Evolutionary conservation across 2,888 invertebrate genomes (phyloP).

Genomic region (Torymus texanus): DNA sequence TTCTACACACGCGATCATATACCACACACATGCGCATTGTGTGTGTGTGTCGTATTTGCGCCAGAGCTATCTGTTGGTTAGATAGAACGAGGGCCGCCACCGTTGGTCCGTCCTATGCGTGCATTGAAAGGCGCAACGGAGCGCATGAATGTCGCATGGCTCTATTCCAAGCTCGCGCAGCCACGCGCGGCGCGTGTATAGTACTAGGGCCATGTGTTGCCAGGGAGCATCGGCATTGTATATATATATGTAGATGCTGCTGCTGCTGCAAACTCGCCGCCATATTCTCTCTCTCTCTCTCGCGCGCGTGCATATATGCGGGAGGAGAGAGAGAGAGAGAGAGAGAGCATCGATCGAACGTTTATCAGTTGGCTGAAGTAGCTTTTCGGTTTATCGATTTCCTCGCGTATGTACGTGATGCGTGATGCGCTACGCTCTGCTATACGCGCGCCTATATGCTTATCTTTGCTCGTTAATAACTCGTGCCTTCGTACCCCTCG

Average conservation of each 20-base stretch:
- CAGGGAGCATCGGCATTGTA: not conserved
- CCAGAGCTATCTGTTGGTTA: too few relatives aligned
- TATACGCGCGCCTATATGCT: too few relatives aligned
- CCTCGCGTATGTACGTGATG: too few relatives aligned
- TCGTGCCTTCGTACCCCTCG: too few relatives aligned
- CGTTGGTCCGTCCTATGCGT: not conserved
- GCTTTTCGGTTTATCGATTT: conserved; percentile 23
- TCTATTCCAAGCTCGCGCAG: conserved; percentile 21
- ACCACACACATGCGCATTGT: too few relatives aligned
- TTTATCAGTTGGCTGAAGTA: conserved; percentile 22
- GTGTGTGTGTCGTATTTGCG: too few relatives aligned
- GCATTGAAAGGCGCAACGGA: not conserved
- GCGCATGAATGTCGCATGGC: conserved; percentile 18
- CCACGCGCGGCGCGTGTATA: too few relatives aligned
- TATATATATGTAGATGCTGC: too few relatives aligned
- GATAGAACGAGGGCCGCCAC: not conserved
- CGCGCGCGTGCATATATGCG: not conserved
- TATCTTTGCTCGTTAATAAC: too few relatives aligned
- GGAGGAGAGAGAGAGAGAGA: not conserved
- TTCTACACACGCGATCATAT: too few relatives aligned
- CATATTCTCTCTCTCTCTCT: not conserved
- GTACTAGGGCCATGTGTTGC: conserved; percentile 6
- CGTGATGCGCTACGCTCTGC: too few relatives aligned
- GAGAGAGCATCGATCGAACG: conserved; percentile 21
- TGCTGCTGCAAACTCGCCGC: too few relatives aligned